phyloP scores from a whole-genome alignment of 2,888 invertebrate species.

The Cataglyphis cursor region DNA sequence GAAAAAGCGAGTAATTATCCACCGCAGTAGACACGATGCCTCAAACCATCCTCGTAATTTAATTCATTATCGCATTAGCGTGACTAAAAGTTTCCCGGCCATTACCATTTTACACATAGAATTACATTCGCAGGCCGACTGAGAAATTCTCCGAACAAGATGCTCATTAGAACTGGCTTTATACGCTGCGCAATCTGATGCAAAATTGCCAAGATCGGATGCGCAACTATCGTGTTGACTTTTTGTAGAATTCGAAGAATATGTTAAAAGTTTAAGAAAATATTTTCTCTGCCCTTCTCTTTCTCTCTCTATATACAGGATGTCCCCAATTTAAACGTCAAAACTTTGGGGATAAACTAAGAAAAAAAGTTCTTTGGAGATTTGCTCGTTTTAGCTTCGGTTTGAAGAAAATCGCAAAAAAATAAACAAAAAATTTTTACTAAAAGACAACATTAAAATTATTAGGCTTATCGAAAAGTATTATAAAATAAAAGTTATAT shows the following conservation, averaged over 20 bases:
- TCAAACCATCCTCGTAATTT: constrained; percentile 51
- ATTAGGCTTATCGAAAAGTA: too few species aligned
- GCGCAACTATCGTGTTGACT: not conserved
- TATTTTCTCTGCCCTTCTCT: not conserved
- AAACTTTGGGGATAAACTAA: too few species aligned
- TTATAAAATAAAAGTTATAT: too few species aligned
- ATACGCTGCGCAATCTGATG: constrained; percentile 25
- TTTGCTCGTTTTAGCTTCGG: too few species aligned
- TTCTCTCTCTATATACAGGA: too few species aligned
- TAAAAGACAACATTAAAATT: too few species aligned
- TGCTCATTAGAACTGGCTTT: constrained; percentile 41
- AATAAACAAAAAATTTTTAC: too few species aligned
- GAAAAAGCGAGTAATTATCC: constrained; percentile 50
- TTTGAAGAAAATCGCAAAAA: too few species aligned
- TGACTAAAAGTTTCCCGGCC: constrained; percentile 47
- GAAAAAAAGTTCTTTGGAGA: too few species aligned
- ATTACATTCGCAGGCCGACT: constrained; percentile 22
- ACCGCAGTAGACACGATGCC: constrained; percentile 34
- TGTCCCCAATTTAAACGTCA: too few species aligned
- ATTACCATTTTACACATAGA: constrained; percentile 53
- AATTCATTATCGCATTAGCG: constrained; percentile 57
- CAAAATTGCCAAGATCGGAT: constrained; percentile 22
- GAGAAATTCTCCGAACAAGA: constrained; percentile 39
- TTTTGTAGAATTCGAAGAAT: constrained; percentile 12
- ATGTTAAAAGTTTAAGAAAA: not conserved